Evolutionary conservation across 2,888 invertebrate genomes (phyloP).

Genomic region (Brachypalpus laphriformis): DNA sequence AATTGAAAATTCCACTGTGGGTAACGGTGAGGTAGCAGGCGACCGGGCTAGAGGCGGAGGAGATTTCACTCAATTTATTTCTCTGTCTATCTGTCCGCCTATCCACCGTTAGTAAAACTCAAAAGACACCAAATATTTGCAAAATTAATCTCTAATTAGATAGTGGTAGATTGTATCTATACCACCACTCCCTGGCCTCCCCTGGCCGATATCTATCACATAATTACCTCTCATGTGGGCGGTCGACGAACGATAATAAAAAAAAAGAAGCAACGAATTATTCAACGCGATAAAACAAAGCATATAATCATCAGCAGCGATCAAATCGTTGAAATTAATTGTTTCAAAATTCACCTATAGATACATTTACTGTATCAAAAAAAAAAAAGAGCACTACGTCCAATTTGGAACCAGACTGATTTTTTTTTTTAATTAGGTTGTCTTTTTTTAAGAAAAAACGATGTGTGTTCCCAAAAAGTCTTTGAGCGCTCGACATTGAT

Average conservation of each 20-base stretch:
- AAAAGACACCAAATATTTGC: conserved; percentile 66
- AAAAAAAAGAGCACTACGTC: neutral
- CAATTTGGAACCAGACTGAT: conserved; percentile 49
- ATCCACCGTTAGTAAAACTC: conserved; percentile 12
- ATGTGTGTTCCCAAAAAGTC: neutral
- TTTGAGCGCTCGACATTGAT: conserved; percentile 7
- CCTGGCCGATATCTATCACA: conserved; percentile 15
- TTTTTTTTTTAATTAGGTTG: neutral
- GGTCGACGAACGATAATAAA: conserved; percentile 33
- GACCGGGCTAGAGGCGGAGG: neutral
- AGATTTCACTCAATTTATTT: conserved; percentile 44
- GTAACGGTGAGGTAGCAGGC: conserved; percentile 4
- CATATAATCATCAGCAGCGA: conserved; percentile 41
- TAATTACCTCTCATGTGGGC: conserved; percentile 59
- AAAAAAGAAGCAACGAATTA: conserved; percentile 20
- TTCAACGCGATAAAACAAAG: conserved; percentile 23
- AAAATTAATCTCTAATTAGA: conserved; percentile 73
- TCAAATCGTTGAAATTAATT: conserved; percentile 65
- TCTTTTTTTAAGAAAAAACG: neutral
- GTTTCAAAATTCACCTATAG: conserved; percentile 27
- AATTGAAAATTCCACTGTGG: conserved; percentile 42
- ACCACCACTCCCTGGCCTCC: neutral
- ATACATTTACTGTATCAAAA: neutral
- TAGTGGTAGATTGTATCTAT: conserved; percentile 60
- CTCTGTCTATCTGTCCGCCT: conserved; percentile 23